These are phyloP conservation scores for Scleropages formosus DNA, from an alignment of 2,797 vertebrate genomes.

Conservation along the genomic window DNA sequence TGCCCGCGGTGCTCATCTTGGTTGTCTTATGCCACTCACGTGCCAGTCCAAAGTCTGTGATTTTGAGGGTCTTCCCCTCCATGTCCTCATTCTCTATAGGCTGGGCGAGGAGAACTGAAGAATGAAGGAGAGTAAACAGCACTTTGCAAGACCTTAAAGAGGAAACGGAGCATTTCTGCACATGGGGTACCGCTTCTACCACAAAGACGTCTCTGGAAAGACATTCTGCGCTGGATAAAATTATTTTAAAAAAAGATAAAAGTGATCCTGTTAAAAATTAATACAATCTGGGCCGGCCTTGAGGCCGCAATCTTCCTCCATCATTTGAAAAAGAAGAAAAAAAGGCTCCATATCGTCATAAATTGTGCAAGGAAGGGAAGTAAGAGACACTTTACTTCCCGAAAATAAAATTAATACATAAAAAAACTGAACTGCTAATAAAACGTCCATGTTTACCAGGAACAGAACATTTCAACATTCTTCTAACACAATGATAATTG, in stretches of 20 bases:
- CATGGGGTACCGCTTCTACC: too few species aligned
- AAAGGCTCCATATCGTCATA: background rate
- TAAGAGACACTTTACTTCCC: background rate
- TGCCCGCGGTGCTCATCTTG: slow-evolving; percentile 87
- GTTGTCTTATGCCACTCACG: slow-evolving; percentile 91
- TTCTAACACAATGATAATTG: too few species aligned
- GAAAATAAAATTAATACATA: slow-evolving; percentile 11
- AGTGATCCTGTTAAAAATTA: too few species aligned
- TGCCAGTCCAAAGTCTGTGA: slow-evolving; percentile 85
- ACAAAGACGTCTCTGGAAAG: too few species aligned
- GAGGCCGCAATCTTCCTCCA: background rate
- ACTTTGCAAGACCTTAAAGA: too few species aligned
- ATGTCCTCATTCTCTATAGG: slow-evolving; percentile 79
- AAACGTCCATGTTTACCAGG: too few species aligned
- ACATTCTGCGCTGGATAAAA: too few species aligned
- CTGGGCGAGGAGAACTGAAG: slow-evolving; percentile 79
- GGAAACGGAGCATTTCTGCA: too few species aligned
- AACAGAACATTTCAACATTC: too few species aligned
- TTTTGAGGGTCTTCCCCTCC: slow-evolving; percentile 83
- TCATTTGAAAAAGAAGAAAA: background rate
- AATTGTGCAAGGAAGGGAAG: slow-evolving; percentile 10
- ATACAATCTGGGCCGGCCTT: too few species aligned
- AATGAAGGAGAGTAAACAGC: background rate
- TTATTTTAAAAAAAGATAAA: too few species aligned
- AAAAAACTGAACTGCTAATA: background rate